A percentile compares a stretch with the other conserved stretches of the same genome.
Evolutionary conservation across 1,140 invertebrate genomes (phyloP).

Genomic region (Pectinophora gossypiella): DNA sequence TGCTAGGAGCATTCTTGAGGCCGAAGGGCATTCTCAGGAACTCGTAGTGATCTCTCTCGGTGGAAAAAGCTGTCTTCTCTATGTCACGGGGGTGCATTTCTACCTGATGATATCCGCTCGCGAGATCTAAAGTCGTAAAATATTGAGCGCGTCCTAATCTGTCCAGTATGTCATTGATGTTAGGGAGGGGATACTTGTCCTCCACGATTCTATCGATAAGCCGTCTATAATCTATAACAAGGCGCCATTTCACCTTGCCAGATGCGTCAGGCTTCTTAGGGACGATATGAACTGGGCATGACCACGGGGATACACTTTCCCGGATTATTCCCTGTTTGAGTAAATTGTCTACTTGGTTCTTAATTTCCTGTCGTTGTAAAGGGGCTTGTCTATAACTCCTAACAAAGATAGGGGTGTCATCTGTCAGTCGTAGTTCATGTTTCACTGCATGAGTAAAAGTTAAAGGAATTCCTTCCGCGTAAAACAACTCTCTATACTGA

Average conservation of each 20-base stretch:
- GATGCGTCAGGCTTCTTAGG: constrained; percentile 27
- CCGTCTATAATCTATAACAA: constrained; percentile 44
- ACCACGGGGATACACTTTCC: constrained; percentile 27
- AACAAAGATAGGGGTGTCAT: constrained; percentile 26
- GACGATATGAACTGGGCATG: constrained; percentile 26
- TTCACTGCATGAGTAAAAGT: constrained; percentile 34
- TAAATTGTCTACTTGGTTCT: constrained; percentile 27
- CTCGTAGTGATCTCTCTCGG: constrained; percentile 35
- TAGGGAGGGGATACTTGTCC: constrained; percentile 72
- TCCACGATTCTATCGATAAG: constrained; percentile 40
- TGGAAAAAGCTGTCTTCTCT: constrained; percentile 58
- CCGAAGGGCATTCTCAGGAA: constrained; percentile 12
- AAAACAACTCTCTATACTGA: constrained; percentile 28
- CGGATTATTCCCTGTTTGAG: constrained; percentile 25
- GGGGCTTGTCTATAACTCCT: constrained; percentile 26
- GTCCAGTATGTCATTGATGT: constrained; percentile 56
- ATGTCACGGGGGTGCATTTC: constrained; percentile 32
- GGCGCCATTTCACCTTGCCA: constrained; percentile 20
- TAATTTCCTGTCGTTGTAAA: constrained; percentile 23
- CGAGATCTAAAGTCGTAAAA: constrained; percentile 41
- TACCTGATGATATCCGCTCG: constrained; percentile 65
- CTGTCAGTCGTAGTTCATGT: constrained; percentile 25
- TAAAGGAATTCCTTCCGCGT: constrained; percentile 23
- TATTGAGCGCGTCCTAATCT: constrained; percentile 32
- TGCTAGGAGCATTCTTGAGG: background rate